Percentiles rank a stretch among this genome's conserved stretches.
Conservation (phyloP, 2,113 vertebrate genomes). For the Epinephelus cyanopodus region DNA sequence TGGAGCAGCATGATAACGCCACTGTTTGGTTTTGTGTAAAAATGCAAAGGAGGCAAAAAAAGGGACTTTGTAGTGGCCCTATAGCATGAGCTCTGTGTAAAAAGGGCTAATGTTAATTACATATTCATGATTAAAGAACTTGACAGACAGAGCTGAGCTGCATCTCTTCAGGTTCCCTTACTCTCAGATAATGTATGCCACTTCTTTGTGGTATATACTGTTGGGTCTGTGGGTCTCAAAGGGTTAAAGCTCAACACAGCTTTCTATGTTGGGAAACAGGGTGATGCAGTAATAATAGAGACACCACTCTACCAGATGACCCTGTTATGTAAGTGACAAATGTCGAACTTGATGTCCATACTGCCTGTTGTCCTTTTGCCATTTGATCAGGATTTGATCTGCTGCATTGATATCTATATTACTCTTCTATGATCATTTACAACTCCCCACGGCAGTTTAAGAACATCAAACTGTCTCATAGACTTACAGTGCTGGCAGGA, state of each 20-base stretch:
- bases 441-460: not conserved
- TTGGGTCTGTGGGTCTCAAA: no score
- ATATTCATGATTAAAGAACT: no score
- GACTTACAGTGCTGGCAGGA: conserved; percentile 86
- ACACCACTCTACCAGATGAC: not conserved
- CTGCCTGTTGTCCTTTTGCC: not conserved
- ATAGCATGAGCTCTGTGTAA: no score
- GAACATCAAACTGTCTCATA: conserved; percentile 32
- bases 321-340: not conserved
- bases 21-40: no score
- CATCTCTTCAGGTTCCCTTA: no score
- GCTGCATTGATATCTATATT: not conserved
- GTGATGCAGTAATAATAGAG: not conserved
- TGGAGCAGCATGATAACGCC: no score
- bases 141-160: no score
- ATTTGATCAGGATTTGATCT: not conserved
- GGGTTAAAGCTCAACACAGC: conserved; percentile 7
- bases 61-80: no score
- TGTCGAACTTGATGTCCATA: not conserved
- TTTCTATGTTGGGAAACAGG: not conserved
- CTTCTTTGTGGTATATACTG: no score
- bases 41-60: no score
- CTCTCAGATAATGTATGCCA: no score
- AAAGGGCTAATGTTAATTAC: no score
- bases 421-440: conserved; percentile 7